Conservation (phyloP, 2,888 invertebrate species). For the Macroteleia sp. region DNA sequence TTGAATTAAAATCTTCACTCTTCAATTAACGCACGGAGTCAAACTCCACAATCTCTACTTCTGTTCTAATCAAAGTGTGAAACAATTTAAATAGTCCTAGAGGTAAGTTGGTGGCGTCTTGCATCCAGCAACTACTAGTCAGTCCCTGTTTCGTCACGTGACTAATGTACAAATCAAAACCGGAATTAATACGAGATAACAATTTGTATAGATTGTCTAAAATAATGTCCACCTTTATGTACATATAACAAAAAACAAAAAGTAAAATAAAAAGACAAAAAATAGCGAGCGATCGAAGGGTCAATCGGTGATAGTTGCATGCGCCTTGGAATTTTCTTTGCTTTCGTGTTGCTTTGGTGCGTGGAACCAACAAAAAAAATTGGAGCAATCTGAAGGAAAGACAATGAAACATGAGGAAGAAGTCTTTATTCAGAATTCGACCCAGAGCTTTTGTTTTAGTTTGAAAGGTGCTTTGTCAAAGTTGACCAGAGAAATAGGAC, state of each 20-base stretch:
- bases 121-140: conserved; percentile 82
- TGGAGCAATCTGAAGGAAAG: neutral
- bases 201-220: conserved; percentile 5
- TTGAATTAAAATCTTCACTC: too few relatives aligned
- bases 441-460: conserved; percentile 41
- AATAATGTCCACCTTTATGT: conserved; percentile 1
- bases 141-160: conserved; percentile 76
- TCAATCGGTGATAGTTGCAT: conserved; percentile 79
- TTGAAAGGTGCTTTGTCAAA: conserved; percentile 48
- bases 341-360: conserved; percentile 80
- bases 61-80: too few relatives aligned
- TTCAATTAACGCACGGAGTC: too few relatives aligned
- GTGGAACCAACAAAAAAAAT: too few relatives aligned
- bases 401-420: conserved; percentile 12
- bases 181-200: neutral
- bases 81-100: too few relatives aligned
- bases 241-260: too few relatives aligned
- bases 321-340: conserved; percentile 74
- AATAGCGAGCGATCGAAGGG: conserved; percentile 59
- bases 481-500: conserved; percentile 37
- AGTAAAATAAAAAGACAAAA: too few relatives aligned
- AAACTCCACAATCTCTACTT: too few relatives aligned
- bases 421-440: conserved; percentile 31
- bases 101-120: conserved; percentile 51
- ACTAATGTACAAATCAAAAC: conserved; percentile 48